A percentile compares a stretch with the other conserved stretches of the same genome.
These are phyloP conservation scores for Xylocampa areola DNA, from an alignment of 2,888 invertebrate genomes.

Conservation along the genomic window DNA sequence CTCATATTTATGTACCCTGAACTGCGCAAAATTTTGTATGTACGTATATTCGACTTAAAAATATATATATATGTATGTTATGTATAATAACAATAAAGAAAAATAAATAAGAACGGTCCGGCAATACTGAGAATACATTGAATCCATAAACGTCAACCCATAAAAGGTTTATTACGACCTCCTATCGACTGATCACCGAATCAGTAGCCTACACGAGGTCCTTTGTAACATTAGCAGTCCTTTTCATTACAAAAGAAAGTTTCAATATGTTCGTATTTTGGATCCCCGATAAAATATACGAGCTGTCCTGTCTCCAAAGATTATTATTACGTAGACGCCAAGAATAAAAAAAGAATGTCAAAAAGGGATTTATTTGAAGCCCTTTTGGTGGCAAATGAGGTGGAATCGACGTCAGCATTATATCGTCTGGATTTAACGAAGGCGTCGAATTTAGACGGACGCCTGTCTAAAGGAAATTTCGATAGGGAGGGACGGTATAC, in stretches of 20 bases:
- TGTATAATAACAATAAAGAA: too few relatives aligned
- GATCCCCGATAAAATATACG: conserved; percentile 62
- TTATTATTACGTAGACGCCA: conserved; percentile 67
- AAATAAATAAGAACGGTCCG: not conserved
- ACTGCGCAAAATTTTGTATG: too few relatives aligned
- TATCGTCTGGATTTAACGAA: conserved; percentile 63
- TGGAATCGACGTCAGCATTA: conserved; percentile 73
- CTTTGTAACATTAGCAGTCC: conserved; percentile 50
- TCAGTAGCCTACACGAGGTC: conserved; percentile 36
- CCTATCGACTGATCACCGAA: conserved; percentile 46
- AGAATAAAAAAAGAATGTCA: conserved; percentile 73
- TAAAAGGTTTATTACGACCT: conserved; percentile 49
- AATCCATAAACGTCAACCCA: conserved; percentile 33
- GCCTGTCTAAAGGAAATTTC: conserved; percentile 49
- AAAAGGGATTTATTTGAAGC: conserved; percentile 75
- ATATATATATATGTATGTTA: too few relatives aligned
- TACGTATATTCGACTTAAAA: too few relatives aligned
- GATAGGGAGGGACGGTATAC: conserved; percentile 42
- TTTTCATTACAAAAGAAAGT: conserved; percentile 56
- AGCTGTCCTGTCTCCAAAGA: conserved; percentile 60
- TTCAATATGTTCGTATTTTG: conserved; percentile 56
- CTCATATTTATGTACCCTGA: too few relatives aligned
- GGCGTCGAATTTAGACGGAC: conserved; percentile 58
- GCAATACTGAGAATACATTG: conserved; percentile 23
- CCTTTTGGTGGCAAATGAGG: conserved; percentile 77